Percentiles rank a stretch among this genome's conserved stretches.
phyloP scores from a whole-genome alignment of 2,797 vertebrate species.

The Myotis findleyi region DNA sequence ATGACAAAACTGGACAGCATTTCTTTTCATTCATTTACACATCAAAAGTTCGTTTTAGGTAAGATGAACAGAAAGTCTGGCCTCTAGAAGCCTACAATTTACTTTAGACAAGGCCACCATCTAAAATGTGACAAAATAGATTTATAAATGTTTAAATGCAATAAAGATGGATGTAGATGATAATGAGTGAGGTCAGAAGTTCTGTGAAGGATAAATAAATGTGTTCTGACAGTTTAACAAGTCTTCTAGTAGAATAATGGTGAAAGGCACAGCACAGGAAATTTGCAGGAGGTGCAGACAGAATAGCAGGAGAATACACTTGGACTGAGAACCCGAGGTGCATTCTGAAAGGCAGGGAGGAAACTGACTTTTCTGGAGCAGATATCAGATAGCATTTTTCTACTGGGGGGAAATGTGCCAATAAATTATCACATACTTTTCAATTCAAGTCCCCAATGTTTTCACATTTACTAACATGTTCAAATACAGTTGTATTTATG shows the following conservation, averaged over 20 bases:
- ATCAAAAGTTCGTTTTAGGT: background rate
- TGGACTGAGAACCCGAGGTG: background rate
- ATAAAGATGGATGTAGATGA: background rate
- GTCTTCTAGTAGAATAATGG: background rate
- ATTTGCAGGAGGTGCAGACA: fast-evolving
- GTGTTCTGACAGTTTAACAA: background rate
- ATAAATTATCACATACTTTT: background rate
- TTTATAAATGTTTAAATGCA: background rate
- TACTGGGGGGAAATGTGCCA: background rate
- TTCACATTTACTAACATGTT: background rate
- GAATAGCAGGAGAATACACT: background rate
- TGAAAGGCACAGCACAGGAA: background rate
- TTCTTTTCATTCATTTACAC: background rate
- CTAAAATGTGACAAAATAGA: background rate
- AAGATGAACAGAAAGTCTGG: background rate
- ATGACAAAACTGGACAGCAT: background rate
- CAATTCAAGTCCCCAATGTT: background rate
- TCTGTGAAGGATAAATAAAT: background rate
- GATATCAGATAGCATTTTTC: background rate
- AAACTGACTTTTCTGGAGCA: background rate
- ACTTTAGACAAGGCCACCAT: background rate
- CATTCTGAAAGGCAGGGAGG: background rate
- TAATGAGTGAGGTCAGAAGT: background rate
- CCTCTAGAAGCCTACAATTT: background rate
- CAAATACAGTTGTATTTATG: background rate